Evolutionary conservation across 2,797 vertebrate species (phyloP).

Genomic region (Podarcis siculus): DNA sequence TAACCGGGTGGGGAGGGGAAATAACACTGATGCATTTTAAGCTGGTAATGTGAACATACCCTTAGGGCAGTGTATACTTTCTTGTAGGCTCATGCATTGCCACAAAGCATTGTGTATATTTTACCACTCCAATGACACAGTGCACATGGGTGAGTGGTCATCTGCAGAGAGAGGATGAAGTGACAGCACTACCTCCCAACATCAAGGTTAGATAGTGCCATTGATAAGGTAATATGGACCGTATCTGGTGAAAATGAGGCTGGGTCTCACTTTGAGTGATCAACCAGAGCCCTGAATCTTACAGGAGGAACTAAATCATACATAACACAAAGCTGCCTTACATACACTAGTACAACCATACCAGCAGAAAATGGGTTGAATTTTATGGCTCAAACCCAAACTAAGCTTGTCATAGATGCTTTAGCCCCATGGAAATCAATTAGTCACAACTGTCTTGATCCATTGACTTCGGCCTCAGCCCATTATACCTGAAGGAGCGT

Average conservation of each 20-base stretch:
- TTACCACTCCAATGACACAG: neutral
- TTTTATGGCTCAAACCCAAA: too few relatives aligned
- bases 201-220: neutral
- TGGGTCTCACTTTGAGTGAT: neutral
- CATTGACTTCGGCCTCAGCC: too few relatives aligned
- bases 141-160: neutral
- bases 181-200: neutral
- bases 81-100: too few relatives aligned
- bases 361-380: neutral
- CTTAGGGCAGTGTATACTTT: too few relatives aligned
- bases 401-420: too few relatives aligned
- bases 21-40: too few relatives aligned
- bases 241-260: neutral
- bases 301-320: neutral
- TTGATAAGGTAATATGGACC: neutral
- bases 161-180: neutral
- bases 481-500: too few relatives aligned
- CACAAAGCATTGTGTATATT: neutral
- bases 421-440: too few relatives aligned
- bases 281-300: neutral
- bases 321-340: too few relatives aligned
- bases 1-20: too few relatives aligned
- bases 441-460: too few relatives aligned
- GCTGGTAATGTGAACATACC: too few relatives aligned
- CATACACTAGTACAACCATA: neutral